Conservation (phyloP, 2,797 vertebrate species). For the Neomorphus geoffroyi region DNA sequence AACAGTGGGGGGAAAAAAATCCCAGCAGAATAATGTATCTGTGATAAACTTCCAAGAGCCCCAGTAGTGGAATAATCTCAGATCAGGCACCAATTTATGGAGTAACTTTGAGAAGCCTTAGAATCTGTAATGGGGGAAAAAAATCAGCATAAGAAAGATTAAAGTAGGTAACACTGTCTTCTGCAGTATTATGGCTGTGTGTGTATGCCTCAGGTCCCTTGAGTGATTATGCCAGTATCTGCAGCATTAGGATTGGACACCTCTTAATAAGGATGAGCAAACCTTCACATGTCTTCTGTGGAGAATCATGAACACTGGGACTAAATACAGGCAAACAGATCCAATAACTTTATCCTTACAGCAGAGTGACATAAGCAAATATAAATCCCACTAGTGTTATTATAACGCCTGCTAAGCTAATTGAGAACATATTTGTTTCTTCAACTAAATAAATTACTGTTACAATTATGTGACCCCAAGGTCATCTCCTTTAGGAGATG, state of each 20-base stretch:
- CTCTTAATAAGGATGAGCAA: slow-evolving; percentile 62
- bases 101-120: slow-evolving; percentile 31
- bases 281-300: slow-evolving; percentile 36
- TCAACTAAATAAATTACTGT: slow-evolving; percentile 77
- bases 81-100: slow-evolving; percentile 29
- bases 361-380: slow-evolving; percentile 69
- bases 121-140: neutral
- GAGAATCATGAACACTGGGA: slow-evolving; percentile 35
- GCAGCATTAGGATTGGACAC: neutral
- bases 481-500: slow-evolving; percentile 73
- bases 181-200: neutral
- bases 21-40: neutral
- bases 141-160: neutral
- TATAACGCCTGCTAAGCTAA: slow-evolving; percentile 72
- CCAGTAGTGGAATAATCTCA: neutral
- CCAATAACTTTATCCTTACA: slow-evolving; percentile 59
- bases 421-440: slow-evolving; percentile 74
- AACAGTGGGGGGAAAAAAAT: neutral
- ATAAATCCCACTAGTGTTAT: slow-evolving; percentile 71
- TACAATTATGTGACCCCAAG: slow-evolving; percentile 73
- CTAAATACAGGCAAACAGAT: slow-evolving; percentile 57
- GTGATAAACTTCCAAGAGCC: slow-evolving; percentile 26
- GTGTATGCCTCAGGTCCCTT: neutral
- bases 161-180: slow-evolving; percentile 14
- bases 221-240: slow-evolving; percentile 41